Conservation (phyloP, 2,888 invertebrate species). For the Byasa hedistus region DNA sequence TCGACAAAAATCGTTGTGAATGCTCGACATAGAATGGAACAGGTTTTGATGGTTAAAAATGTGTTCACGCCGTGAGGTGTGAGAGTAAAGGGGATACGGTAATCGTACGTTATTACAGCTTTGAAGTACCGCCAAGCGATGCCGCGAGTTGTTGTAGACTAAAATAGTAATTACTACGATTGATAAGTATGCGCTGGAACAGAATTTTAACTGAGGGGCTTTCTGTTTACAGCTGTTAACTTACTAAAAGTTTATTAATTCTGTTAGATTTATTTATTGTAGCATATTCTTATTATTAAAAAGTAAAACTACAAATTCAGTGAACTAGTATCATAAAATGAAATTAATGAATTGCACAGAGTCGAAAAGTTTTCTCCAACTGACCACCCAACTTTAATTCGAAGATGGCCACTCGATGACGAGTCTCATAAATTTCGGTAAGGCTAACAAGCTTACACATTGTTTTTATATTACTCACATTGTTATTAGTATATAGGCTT, state of each 20-base stretch:
- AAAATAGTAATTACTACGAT: conserved; percentile 37
- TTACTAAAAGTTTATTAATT: neutral
- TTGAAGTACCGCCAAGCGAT: conserved; percentile 64
- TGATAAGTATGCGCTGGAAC: neutral
- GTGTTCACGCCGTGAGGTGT: conserved; percentile 59
- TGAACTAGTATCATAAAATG: too few species aligned
- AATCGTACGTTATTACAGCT: conserved; percentile 73
- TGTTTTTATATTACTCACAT: neutral
- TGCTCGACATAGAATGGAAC: conserved; percentile 64
- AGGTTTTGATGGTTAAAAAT: conserved; percentile 68
- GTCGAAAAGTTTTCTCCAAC: too few species aligned
- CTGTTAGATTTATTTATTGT: neutral
- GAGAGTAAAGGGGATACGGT: conserved; percentile 57
- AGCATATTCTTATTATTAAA: neutral
- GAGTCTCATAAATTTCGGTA: too few species aligned
- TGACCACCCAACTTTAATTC: too few species aligned
- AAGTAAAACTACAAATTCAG: too few species aligned
- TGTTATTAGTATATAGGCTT: conserved; percentile 3
- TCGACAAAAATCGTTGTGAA: conserved; percentile 51
- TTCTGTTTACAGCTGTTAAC: neutral
- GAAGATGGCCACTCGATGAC: too few species aligned
- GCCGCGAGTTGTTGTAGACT: conserved; percentile 41
- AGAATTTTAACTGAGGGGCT: conserved; percentile 2
- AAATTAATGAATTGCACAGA: too few species aligned
- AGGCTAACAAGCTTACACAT: too few species aligned